Percentiles rank a stretch among this genome's conserved stretches.
These are phyloP conservation scores for Macropodus opercularis DNA, from an alignment of 2,797 vertebrate species.

Conservation along the genomic window DNA sequence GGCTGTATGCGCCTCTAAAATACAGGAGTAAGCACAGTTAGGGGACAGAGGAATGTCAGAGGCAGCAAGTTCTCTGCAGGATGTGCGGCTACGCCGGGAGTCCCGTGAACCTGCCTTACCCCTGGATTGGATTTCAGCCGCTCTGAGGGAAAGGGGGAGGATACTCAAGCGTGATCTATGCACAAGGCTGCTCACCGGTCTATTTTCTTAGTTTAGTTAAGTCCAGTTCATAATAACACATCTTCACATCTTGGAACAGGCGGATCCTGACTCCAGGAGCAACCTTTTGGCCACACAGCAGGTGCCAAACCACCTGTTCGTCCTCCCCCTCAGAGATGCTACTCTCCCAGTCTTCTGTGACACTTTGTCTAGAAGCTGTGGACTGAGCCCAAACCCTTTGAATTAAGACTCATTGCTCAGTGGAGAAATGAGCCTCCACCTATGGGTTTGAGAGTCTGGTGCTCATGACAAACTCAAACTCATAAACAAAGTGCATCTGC, in stretches of 20 bases:
- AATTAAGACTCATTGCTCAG: slow-evolving; percentile 43
- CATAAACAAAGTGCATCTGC: no score
- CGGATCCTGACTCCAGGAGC: slow-evolving; percentile 17
- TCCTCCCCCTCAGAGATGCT: background rate
- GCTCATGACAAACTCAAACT: no score
- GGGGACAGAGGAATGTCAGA: slow-evolving; percentile 66
- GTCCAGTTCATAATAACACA: slow-evolving; percentile 29
- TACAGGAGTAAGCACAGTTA: slow-evolving; percentile 38
- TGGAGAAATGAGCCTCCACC: slow-evolving; percentile 39
- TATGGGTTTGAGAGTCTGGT: slow-evolving; percentile 30
- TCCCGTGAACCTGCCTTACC: slow-evolving; percentile 56
- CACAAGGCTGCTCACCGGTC: slow-evolving; percentile 32
- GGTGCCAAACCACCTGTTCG: slow-evolving; percentile 65
- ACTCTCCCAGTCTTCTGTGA: slow-evolving; percentile 2
- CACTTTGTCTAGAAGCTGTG: slow-evolving; percentile 32
- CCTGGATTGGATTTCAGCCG: slow-evolving; percentile 65
- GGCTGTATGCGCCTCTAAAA: slow-evolving; percentile 32
- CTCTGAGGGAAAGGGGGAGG: slow-evolving; percentile 17
- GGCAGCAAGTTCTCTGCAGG: slow-evolving; percentile 60
- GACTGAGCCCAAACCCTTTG: slow-evolving; percentile 39
- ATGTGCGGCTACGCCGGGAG: slow-evolving; percentile 32
- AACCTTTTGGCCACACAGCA: slow-evolving; percentile 53
- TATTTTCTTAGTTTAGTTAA: slow-evolving; percentile 55
- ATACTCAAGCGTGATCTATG: slow-evolving; percentile 11
- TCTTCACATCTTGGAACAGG: slow-evolving; percentile 29